Evolutionary conservation across 2,888 invertebrate genomes (phyloP).

Genomic region (Siphonodentalium dalli): DNA sequence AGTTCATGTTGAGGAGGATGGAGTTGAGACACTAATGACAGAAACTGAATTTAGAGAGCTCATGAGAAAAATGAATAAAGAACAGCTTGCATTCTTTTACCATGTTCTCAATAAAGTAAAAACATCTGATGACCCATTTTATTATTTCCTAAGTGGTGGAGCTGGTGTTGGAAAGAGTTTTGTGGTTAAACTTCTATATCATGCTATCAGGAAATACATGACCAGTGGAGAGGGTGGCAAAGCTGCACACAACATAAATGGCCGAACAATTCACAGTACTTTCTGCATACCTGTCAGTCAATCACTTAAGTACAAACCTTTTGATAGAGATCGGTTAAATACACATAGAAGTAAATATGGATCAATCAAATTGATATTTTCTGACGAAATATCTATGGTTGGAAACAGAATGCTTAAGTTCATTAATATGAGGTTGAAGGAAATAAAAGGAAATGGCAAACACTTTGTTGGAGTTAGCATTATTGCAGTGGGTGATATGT

Average conservation of each 20-base stretch:
- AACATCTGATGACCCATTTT: background rate
- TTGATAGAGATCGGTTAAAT: constrained; percentile 8
- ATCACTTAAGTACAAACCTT: constrained; percentile 6
- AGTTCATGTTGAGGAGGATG: background rate
- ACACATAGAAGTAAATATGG: constrained; percentile 7
- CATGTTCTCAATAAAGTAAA: constrained; percentile 8
- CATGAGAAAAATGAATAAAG: constrained; percentile 8
- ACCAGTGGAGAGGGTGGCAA: constrained; percentile 13
- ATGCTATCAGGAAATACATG: constrained; percentile 5
- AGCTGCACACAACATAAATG: constrained; percentile 14
- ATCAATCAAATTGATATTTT: constrained; percentile 12
- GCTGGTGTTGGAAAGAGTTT: constrained; percentile 17
- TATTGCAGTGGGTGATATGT: no score
- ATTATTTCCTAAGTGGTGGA: constrained; percentile 4
- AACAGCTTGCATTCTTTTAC: constrained; percentile 13
- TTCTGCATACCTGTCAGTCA: constrained; percentile 18
- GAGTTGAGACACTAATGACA: constrained; percentile 1
- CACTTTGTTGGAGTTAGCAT: no score
- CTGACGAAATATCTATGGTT: constrained; percentile 26
- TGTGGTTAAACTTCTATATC: constrained; percentile 8
- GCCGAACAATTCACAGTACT: constrained; percentile 14
- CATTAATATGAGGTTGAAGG: no score
- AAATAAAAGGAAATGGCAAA: no score
- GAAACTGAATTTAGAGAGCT: constrained; percentile 8
- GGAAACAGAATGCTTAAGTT: no score